These are phyloP conservation scores for Eurois occulta DNA, from an alignment of 2,888 invertebrate species.

Conservation along the genomic window DNA sequence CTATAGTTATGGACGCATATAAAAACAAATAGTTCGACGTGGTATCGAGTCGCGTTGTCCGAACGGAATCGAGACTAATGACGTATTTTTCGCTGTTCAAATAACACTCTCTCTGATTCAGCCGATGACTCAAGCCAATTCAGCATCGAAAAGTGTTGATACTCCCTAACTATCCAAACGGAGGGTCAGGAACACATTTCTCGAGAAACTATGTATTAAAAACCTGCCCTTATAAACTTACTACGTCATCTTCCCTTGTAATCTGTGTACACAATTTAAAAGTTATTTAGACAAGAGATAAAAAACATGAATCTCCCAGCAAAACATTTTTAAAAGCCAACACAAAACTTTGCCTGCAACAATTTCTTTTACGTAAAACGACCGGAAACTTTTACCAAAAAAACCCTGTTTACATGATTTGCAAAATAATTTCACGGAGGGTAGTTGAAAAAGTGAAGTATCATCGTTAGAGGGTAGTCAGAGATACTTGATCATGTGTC, in stretches of 20 bases:
- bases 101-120: neutral
- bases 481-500: slow-evolving; percentile 59
- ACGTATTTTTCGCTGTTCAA: neutral
- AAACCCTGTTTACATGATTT: slow-evolving; percentile 39
- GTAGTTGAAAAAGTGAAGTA: slow-evolving; percentile 26
- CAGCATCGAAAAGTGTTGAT: neutral
- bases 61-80: neutral
- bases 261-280: slow-evolving; percentile 18
- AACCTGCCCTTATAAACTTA: neutral
- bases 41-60: neutral
- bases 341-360: slow-evolving; percentile 29
- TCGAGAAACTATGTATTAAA: neutral
- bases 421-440: slow-evolving; percentile 21
- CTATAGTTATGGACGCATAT: neutral
- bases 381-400: slow-evolving; percentile 25
- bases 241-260: neutral
- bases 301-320: neutral
- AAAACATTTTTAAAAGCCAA: slow-evolving; percentile 37
- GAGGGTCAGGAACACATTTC: neutral
- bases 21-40: neutral
- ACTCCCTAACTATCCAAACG: neutral
- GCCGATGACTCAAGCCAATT: neutral
- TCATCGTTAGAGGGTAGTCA: slow-evolving; percentile 32
- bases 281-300: slow-evolving; percentile 2
- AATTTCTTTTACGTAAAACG: slow-evolving; percentile 35